phyloP scores from a whole-genome alignment of 2,113 vertebrate species.

The Motacilla tschutschensis region DNA sequence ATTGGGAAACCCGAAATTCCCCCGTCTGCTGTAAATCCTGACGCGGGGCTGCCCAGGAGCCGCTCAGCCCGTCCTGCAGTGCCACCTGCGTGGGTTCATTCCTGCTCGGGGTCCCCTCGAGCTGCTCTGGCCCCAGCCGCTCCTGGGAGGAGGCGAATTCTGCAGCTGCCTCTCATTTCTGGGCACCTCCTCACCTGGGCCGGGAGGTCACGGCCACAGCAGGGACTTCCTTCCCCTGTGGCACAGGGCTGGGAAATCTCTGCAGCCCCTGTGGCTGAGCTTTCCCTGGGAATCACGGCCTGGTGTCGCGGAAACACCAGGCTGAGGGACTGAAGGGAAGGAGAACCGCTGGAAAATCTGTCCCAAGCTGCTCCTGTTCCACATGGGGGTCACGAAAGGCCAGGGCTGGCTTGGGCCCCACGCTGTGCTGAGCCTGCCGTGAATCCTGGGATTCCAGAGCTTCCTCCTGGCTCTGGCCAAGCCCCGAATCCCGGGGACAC shows the following conservation, averaged over 20 bases:
- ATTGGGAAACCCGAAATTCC: not conserved
- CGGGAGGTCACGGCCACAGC: not conserved
- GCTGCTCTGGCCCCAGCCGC: not conserved
- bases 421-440: not conserved
- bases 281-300: not conserved
- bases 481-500: not conserved
- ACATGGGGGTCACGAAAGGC: accelerated
- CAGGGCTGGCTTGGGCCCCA: not conserved
- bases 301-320: accelerated
- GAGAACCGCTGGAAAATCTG: not conserved
- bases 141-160: not conserved
- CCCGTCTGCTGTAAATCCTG: not conserved
- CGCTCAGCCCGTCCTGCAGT: not conserved
- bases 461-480: not conserved
- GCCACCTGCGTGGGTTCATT: not conserved
- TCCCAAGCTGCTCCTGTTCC: not conserved
- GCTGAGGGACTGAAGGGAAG: not conserved
- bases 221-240: not conserved
- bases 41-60: not conserved
- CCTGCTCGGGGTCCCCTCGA: not conserved
- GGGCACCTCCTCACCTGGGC: not conserved
- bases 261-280: not conserved
- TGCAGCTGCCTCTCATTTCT: conserved; percentile 20
- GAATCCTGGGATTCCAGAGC: not conserved
- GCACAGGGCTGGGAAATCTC: not conserved